phyloP scores from a whole-genome alignment of 2,113 vertebrate species.

The Erpornis zantholeuca region DNA sequence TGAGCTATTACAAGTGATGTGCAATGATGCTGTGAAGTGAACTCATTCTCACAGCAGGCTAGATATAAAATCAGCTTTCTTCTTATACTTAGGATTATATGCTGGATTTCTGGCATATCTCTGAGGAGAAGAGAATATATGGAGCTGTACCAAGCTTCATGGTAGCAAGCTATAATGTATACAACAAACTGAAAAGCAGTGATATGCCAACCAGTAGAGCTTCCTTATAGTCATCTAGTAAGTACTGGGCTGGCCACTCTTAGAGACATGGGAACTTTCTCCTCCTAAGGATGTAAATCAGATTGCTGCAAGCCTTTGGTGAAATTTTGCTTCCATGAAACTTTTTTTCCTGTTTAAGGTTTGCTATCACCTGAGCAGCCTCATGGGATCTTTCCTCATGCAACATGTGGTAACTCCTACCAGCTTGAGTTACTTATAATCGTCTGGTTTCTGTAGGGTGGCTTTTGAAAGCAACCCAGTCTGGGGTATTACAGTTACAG shows the following conservation, averaged over 20 bases:
- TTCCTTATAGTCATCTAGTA: background rate
- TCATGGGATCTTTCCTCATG: background rate
- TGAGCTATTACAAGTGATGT: background rate
- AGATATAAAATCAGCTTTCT: background rate
- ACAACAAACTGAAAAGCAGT: background rate
- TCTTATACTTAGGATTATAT: background rate
- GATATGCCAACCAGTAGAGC: background rate
- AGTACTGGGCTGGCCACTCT: background rate
- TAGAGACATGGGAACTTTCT: background rate
- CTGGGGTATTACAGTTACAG: background rate
- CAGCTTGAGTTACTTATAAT: background rate
- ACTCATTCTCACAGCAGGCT: background rate
- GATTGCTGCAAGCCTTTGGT: background rate
- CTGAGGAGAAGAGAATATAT: background rate
- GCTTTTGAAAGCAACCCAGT: background rate
- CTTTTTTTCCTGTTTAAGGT: background rate
- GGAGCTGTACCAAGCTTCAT: background rate
- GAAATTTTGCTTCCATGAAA: background rate
- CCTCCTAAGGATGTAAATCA: background rate
- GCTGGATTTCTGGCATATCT: background rate
- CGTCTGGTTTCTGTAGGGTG: background rate
- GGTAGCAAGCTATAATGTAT: background rate
- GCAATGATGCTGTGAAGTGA: background rate
- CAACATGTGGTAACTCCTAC: background rate
- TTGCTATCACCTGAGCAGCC: background rate